Conservation (phyloP, 2,113 vertebrate species). For the Rhabdomys dilectus region DNA sequence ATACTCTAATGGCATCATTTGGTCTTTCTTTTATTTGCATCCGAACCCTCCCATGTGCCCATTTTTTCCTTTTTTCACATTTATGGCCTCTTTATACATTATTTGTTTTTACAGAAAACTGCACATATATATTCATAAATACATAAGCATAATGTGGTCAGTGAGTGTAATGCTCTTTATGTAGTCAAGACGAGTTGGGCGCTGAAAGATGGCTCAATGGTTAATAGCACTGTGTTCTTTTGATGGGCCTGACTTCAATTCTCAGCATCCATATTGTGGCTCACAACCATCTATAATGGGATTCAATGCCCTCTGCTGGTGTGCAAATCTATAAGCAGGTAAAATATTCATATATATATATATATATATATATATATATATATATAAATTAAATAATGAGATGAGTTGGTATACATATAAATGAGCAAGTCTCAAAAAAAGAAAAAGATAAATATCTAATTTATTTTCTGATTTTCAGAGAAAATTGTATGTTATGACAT, state of each 20-base stretch:
- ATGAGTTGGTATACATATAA: background rate
- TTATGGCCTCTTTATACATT: background rate
- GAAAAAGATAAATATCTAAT: background rate
- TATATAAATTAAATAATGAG: too few species aligned
- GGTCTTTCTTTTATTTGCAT: background rate
- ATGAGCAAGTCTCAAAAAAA: background rate
- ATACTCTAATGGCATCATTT: background rate
- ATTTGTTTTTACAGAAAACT: background rate
- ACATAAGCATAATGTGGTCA: background rate
- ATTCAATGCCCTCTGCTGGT: too few species aligned
- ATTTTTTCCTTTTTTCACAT: background rate
- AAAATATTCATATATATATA: too few species aligned
- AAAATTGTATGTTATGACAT: constrained; percentile 11
- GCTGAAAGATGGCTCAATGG: too few species aligned
- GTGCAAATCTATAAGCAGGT: too few species aligned
- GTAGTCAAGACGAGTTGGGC: background rate
- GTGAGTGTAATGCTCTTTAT: background rate
- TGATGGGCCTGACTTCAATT: too few species aligned
- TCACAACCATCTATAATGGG: too few species aligned
- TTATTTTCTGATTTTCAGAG: background rate
- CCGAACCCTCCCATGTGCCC: background rate
- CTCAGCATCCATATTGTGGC: too few species aligned
- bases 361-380: too few species aligned
- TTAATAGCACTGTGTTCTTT: too few species aligned
- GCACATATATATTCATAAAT: background rate